These are phyloP conservation scores for Drosophila ochracea DNA, from an alignment of 2,888 invertebrate genomes.

Conservation along the genomic window DNA sequence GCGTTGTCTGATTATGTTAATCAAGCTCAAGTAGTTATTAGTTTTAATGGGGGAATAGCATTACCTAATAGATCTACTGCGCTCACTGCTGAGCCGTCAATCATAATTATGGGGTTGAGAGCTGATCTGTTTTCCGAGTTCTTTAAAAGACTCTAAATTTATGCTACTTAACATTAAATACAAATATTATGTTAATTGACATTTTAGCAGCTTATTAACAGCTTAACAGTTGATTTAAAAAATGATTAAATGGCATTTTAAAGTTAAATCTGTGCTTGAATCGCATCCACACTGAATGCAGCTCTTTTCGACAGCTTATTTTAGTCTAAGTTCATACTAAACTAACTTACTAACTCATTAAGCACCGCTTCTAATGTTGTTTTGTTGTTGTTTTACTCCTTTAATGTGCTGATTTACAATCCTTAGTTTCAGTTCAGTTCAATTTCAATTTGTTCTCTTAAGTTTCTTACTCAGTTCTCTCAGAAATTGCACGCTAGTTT, in stretches of 20 bases:
- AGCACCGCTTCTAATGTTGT: constrained; percentile 26
- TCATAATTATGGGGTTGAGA: not conserved
- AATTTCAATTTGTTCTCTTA: constrained; percentile 3
- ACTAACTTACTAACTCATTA: constrained; percentile 30
- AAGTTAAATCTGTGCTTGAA: not conserved
- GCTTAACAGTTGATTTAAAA: not conserved
- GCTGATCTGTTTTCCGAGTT: not conserved
- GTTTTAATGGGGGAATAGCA: not conserved
- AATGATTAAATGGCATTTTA: not conserved
- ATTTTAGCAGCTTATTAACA: not conserved
- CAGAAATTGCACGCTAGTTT: constrained; percentile 23
- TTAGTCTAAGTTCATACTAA: not conserved
- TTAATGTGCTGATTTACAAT: constrained; percentile 13
- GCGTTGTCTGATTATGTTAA: not conserved
- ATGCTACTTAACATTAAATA: not conserved
- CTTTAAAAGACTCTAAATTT: not conserved
- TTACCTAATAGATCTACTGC: not conserved
- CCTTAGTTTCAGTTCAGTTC: constrained; percentile 21
- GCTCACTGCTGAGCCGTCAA: not conserved
- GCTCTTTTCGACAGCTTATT: constrained; percentile 1
- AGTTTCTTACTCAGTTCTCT: constrained; percentile 18
- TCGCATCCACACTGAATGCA: constrained; percentile 17
- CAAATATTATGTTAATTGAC: not conserved
- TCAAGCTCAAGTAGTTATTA: not conserved
- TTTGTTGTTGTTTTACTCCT: constrained; percentile 46